Evolutionary conservation across 1,140 invertebrate species (phyloP).

Genomic region (Diuraphis noxia): DNA sequence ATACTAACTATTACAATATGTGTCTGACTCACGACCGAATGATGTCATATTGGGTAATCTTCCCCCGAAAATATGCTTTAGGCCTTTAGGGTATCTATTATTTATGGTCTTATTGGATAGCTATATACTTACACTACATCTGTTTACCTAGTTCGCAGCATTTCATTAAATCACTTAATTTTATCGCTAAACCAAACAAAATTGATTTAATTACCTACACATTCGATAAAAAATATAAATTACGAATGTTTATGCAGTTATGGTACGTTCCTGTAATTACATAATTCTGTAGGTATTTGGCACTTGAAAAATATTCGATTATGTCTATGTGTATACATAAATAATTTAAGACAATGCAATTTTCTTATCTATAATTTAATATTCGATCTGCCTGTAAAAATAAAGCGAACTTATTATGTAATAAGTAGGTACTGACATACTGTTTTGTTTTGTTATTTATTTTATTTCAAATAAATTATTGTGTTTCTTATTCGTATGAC

Average conservation of each 20-base stretch:
- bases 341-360: background rate
- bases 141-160: background rate
- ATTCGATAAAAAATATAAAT: background rate
- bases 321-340: background rate
- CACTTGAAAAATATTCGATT: background rate
- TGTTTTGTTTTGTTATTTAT: background rate
- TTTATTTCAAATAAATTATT: background rate
- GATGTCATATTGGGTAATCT: too few relatives aligned
- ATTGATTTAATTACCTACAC: background rate
- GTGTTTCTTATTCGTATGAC: background rate
- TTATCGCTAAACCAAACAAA: background rate
- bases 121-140: background rate
- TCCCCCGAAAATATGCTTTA: too few relatives aligned
- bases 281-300: background rate
- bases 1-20: too few relatives aligned
- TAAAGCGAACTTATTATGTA: background rate
- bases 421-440: too few relatives aligned
- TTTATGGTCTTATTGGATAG: background rate
- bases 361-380: conserved; percentile 16
- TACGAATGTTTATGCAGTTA: background rate
- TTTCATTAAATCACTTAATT: background rate
- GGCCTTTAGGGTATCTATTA: background rate
- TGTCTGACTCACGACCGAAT: too few relatives aligned
- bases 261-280: background rate
- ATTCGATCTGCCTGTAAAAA: background rate